phyloP scores from a whole-genome alignment of 2,113 vertebrate genomes.

The Delphinapterus leucas region DNA sequence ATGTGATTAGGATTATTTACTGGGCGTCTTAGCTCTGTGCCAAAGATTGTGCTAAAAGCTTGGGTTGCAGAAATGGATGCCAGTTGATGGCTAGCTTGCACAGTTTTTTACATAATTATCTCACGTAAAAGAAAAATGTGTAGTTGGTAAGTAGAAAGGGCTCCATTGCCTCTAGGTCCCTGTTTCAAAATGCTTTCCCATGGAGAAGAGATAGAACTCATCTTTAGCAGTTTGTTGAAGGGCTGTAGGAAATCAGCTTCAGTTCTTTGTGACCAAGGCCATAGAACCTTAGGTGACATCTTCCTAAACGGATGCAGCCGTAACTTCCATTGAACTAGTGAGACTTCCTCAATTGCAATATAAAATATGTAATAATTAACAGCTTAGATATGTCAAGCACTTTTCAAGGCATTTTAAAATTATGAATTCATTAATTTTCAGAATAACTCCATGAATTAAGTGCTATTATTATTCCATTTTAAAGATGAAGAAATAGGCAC shows the following conservation, averaged over 20 bases:
- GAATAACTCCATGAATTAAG: not conserved
- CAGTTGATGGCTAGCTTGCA: not conserved
- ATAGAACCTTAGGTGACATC: not conserved
- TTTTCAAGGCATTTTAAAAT: not conserved
- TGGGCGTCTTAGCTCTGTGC: not conserved
- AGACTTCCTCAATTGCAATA: not conserved
- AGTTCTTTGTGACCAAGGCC: not conserved
- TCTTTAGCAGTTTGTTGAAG: not conserved
- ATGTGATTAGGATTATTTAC: not conserved
- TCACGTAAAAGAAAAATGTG: not conserved
- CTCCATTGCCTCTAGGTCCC: not conserved
- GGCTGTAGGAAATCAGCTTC: not conserved
- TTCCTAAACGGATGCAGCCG: not conserved
- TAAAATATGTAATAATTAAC: not conserved
- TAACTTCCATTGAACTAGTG: not conserved
- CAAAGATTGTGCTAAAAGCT: not conserved
- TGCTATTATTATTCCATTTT: not conserved
- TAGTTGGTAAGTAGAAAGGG: not conserved
- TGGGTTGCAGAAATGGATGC: not conserved
- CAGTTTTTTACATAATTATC: not conserved
- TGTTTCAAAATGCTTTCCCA: not conserved
- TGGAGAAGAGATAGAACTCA: not conserved
- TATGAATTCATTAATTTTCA: not conserved
- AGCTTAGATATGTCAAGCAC: not conserved
- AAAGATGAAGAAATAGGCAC: not conserved